Conservation (phyloP, 2,888 invertebrate genomes). For the Helleia helle region DNA sequence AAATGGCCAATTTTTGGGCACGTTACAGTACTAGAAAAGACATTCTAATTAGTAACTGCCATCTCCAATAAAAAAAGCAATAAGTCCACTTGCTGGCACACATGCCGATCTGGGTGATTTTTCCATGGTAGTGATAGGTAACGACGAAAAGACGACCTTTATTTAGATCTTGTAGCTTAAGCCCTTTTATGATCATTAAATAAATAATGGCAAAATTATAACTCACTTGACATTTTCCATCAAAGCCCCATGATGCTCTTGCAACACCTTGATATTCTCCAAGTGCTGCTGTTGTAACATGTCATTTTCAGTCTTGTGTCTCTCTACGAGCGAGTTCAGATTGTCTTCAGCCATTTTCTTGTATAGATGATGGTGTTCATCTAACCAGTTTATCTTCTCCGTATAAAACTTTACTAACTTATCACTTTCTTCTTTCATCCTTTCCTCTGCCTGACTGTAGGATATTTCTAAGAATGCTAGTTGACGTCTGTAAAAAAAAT, state of each 20-base stretch:
- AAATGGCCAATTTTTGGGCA: neutral
- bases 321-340: constrained; percentile 52
- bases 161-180: too few species aligned
- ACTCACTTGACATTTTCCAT: constrained; percentile 73
- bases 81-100: too few species aligned
- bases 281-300: constrained; percentile 60
- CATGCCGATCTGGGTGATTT: too few species aligned
- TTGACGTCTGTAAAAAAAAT: constrained; percentile 70
- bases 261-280: constrained; percentile 52
- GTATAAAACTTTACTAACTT: constrained; percentile 60
- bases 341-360: constrained; percentile 70
- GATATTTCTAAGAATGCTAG: constrained; percentile 72
- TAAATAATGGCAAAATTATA: too few species aligned
- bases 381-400: constrained; percentile 65
- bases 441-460: constrained; percentile 68
- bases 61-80: too few species aligned
- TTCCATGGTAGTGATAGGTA: too few species aligned
- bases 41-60: too few species aligned
- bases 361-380: constrained; percentile 64
- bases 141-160: too few species aligned
- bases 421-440: constrained; percentile 75
- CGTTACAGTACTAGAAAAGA: too few species aligned
- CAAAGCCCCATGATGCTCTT: constrained; percentile 65
- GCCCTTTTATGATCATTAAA: too few species aligned
- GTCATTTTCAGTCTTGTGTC: constrained; percentile 55